phyloP scores from a whole-genome alignment of 35 echinoderm and acorn worm species.

The Amphiura filiformis region DNA sequence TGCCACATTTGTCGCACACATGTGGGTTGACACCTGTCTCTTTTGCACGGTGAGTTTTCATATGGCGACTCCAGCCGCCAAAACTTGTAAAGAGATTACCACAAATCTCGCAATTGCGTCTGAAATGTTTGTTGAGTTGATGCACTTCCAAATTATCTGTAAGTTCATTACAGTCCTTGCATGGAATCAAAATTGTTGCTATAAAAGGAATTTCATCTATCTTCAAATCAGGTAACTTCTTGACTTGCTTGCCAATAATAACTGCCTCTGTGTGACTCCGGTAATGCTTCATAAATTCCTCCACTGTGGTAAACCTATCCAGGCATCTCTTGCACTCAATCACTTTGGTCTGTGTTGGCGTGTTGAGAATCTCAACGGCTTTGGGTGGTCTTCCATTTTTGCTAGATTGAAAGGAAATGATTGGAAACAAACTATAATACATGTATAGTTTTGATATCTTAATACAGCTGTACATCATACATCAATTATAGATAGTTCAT shows the following conservation, averaged over 20 bases:
- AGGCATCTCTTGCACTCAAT: neutral
- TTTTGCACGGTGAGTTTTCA: neutral
- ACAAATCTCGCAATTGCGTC: neutral
- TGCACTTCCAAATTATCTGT: neutral
- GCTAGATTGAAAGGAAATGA: neutral
- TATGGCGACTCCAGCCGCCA: slow-evolving; percentile 1
- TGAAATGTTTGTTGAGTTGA: neutral
- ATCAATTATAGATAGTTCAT: too few species aligned
- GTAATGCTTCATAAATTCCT: neutral
- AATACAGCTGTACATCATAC: too few species aligned
- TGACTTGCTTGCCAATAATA: neutral
- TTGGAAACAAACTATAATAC: too few species aligned
- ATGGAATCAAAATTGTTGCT: neutral
- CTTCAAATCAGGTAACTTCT: neutral
- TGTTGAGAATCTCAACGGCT: neutral
- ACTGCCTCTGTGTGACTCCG: neutral
- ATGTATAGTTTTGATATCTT: too few species aligned
- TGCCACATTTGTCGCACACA: neutral
- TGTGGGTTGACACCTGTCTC: neutral
- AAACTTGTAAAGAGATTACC: neutral
- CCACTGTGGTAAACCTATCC: neutral
- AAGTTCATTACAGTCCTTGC: neutral
- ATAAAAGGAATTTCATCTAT: neutral
- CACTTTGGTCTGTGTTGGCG: neutral
- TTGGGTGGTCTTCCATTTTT: neutral